Base-by-base conservation (phyloP, 2,888 invertebrate species). In the Leptinotarsa haldemani region DNA sequence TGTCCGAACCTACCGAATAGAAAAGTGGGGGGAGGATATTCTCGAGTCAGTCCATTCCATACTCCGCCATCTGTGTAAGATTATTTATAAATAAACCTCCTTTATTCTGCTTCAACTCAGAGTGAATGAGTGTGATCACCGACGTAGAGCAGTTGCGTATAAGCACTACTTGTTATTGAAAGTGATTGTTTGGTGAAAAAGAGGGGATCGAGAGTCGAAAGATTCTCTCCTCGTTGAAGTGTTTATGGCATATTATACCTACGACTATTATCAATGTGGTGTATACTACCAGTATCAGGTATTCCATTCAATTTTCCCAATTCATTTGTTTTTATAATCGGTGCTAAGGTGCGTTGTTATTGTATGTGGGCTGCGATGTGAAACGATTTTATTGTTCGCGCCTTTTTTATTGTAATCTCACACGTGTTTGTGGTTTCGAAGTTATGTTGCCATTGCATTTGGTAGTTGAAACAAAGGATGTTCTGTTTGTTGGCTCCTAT, bases 181-280 rank as follows among this genome's bases (percentile, higher is more conserved):
- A 56, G 56, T 56, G 56, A 56, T 56, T 56, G 56, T 56, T 56
- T 15, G 25, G 56, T 56, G 56, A 22, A 13, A 56, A 22, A 22
- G 56, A 56, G 56, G 56, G 56, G 56, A 56, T 56, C 16, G 56
- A 56, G 56, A 56, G 56, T 56, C 56, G 56, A 56, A 56, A 56
- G 56, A 56, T 56, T 56, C 56, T 56, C 56, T 56, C 56, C 56
- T 56, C 56, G 22, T 56, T 22, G 22, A 56, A 25, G 56, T 56
- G 56, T 2, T 2, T 5, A 56, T 56, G 56, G 18, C 56, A 13
- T 56, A 56, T 56, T 56, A 22, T 22, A 56, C 56, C 22, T 25
- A 56, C 20, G 56, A 56, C 20, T 15, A 56, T 56, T 22, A 56
- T 15, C 1, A 3, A 52, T 22, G 56, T 25, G 20, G 3, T 40